phyloP scores from a whole-genome alignment of 2,797 vertebrate genomes.

The Lagocephalus sceleratus region DNA sequence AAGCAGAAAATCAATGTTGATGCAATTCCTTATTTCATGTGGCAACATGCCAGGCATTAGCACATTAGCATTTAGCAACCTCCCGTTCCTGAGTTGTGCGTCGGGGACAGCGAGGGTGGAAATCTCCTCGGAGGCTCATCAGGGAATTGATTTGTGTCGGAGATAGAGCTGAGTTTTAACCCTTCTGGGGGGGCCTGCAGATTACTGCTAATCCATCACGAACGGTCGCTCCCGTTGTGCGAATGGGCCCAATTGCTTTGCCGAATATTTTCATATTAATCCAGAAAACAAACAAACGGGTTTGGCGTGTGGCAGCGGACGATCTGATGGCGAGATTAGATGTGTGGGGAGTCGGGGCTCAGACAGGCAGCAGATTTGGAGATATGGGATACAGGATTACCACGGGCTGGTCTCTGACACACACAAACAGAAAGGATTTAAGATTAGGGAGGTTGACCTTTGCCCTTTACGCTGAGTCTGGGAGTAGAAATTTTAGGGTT shows the following conservation, averaged over 20 bases:
- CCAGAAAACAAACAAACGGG: slow-evolving; percentile 11
- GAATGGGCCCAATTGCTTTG: slow-evolving; percentile 1
- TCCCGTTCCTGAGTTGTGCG: too few species aligned
- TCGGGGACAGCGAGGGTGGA: neutral
- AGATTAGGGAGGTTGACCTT: slow-evolving; percentile 27
- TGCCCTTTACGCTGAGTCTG: slow-evolving; percentile 33
- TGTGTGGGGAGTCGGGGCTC: slow-evolving; percentile 54
- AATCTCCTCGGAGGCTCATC: slow-evolving; percentile 31
- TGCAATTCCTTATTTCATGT: too few species aligned
- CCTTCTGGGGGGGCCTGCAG: slow-evolving; percentile 6
- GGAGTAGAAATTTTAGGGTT: slow-evolving; percentile 4
- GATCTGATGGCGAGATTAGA: slow-evolving; percentile 50
- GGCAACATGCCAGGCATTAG: too few species aligned
- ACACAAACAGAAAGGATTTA: slow-evolving; percentile 27
- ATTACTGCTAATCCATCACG: slow-evolving; percentile 16
- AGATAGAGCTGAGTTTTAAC: slow-evolving; percentile 17
- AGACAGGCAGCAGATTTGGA: slow-evolving; percentile 58
- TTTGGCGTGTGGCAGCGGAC: slow-evolving; percentile 21
- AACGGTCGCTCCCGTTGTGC: neutral
- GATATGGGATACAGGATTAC: slow-evolving; percentile 61
- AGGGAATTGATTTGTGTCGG: slow-evolving; percentile 41
- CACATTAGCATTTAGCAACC: too few species aligned
- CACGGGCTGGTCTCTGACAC: slow-evolving; percentile 22
- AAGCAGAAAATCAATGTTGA: too few species aligned
- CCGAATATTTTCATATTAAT: slow-evolving; percentile 27